Base-by-base conservation (phyloP, 1,140 invertebrate genomes). In the Whitmania pigra region DNA sequence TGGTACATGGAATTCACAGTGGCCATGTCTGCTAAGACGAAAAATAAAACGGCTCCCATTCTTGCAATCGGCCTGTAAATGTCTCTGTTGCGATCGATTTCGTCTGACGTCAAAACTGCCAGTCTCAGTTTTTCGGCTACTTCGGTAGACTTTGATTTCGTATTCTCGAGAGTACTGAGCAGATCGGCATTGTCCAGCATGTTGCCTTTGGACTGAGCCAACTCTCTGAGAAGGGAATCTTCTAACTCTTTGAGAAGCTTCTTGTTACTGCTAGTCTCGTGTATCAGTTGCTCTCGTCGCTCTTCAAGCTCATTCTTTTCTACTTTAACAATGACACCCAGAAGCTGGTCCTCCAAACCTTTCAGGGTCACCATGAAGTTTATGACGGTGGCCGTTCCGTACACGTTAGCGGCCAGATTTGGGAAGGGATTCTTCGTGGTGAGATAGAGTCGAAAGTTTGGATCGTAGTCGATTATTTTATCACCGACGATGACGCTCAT, bases 141-240 rank as follows among this genome's bases (percentile, higher is more conserved):
- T 85, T 88, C 74, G 20, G 68, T 71, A 18, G 71, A 57, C 67
- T 74, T 74, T 25, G 71, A 49, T 54, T 93, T 94, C 1, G 90
- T 91, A 72, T 91, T 90, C 75, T 94, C 91, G n/a, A 94, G 81
- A 0, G 90, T 93, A 72, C 87, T 83, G 6, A 95, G 86, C 0
- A 94, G 82, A 73, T 93, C 90, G 0, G 88, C 85, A 77, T 94
- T 94, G 77, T 94, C 91, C 75, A 94, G 80, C 90, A 94, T 94
- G 80, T 92, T 93, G 25, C 91, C 91, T 7, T 88, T 87, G 0
- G 90, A 90, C 0, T 87, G 89, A 0, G 90, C 88, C 73, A 94
- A 82, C 79, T 93, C 90, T 40, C 87, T 72, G 0, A 95, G 83
- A 43, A 94, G 80, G 0, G 88, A 89, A 77, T 93, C 89, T 79